Percentiles rank a stretch among this genome's conserved stretches.
Conservation (phyloP, 2,113 vertebrate genomes). For the Etia nguti region DNA sequence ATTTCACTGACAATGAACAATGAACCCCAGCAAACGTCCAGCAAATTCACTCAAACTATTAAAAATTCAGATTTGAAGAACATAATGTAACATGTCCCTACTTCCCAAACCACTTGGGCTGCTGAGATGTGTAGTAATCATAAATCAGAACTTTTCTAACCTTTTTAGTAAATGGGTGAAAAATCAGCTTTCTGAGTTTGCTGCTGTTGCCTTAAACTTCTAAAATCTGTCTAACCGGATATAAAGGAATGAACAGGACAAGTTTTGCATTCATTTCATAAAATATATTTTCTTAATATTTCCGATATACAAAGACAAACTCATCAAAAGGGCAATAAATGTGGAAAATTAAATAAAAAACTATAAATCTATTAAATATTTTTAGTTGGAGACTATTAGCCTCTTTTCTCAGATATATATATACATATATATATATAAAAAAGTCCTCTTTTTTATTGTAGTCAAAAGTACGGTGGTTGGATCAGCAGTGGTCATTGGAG, state of each 20-base stretch:
- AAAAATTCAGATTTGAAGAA: background rate
- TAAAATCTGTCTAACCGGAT: background rate
- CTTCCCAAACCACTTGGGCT: background rate
- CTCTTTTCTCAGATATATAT: constrained; percentile 9
- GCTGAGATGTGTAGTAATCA: background rate
- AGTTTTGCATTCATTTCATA: constrained; percentile 13
- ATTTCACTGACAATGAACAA: background rate
- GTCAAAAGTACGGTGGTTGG: background rate
- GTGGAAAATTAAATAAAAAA: constrained; percentile 69
- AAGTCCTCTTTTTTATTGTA: background rate
- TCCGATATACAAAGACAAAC: constrained; percentile 52
- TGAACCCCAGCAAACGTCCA: background rate
- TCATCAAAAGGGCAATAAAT: constrained; percentile 44
- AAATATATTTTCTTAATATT: constrained; percentile 73
- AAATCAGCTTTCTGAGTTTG: background rate
- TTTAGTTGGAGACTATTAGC: constrained; percentile 10
- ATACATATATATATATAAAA: constrained; percentile 9
- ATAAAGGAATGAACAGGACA: background rate
- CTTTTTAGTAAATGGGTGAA: background rate
- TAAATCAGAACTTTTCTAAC: background rate
- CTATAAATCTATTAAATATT: constrained; percentile 76
- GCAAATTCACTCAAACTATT: background rate
- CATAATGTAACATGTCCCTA: background rate
- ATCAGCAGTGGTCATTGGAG: constrained; percentile 50
- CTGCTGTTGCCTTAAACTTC: background rate